phyloP scores from a whole-genome alignment of 2,113 vertebrate genomes.

The Pygoscelis antarcticus region DNA sequence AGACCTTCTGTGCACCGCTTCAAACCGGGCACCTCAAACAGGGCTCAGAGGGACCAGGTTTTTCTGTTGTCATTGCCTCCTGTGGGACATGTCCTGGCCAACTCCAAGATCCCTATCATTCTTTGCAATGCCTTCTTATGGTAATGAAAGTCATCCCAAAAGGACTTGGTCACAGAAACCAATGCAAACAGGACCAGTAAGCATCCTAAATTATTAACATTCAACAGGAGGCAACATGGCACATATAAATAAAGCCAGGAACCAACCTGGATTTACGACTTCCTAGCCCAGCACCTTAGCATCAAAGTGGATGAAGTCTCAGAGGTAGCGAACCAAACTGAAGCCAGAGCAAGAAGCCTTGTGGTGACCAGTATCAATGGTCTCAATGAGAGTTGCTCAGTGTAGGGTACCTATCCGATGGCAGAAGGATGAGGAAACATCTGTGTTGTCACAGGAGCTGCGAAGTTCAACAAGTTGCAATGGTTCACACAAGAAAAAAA shows the following conservation, averaged over 20 bases:
- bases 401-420: not conserved
- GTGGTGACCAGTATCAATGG: fast-evolving
- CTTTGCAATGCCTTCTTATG: not conserved
- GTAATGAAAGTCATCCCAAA: not conserved
- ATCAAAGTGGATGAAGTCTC: not conserved
- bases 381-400: not conserved
- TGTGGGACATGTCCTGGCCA: not conserved
- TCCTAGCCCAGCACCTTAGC: not conserved
- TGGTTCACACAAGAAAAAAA: not conserved
- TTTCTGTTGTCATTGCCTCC: not conserved
- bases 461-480: not conserved
- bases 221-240: not conserved
- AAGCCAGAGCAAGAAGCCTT: not conserved
- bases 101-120: not conserved
- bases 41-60: not conserved
- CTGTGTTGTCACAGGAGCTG: not conserved
- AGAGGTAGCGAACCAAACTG: not conserved
- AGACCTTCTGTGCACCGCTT: not conserved
- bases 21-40: not conserved
- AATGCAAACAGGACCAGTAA: not conserved
- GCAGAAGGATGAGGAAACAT: not conserved
- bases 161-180: not conserved
- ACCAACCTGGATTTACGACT: not conserved
- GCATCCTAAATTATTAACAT: not conserved
- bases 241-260: not conserved